Percentiles rank a stretch among this genome's conserved stretches.
Conservation (phyloP, 2,888 invertebrate species). For the Drosophila mulleri region DNA sequence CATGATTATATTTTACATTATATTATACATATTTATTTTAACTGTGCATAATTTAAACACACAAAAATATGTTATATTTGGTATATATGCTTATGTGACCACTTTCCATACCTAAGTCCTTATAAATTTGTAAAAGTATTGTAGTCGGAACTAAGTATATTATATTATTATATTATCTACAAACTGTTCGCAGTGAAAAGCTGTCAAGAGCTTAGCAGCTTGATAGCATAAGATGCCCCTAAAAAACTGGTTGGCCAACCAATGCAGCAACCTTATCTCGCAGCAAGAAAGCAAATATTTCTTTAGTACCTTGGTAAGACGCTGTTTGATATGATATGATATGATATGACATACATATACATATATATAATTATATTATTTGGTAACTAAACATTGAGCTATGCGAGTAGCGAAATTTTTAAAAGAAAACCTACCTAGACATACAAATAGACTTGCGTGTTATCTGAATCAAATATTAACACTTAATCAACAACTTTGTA, state of each 20-base stretch:
- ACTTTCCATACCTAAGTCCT: conserved; percentile 16
- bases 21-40: conserved; percentile 48
- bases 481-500: conserved; percentile 79
- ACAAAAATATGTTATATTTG: conserved; percentile 50
- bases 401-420: conserved; percentile 71
- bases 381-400: conserved; percentile 51
- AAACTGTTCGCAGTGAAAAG: conserved; percentile 26
- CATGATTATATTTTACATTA: conserved; percentile 36
- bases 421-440: conserved; percentile 46
- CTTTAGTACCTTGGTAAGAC: conserved; percentile 72
- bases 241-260: conserved; percentile 22
- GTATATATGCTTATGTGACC: conserved; percentile 27
- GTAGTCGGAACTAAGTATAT: conserved; percentile 39
- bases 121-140: conserved; percentile 48
- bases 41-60: conserved; percentile 54
- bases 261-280: conserved; percentile 46
- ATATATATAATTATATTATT: neutral
- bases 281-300: conserved; percentile 54
- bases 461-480: conserved; percentile 72
- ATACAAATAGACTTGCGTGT: conserved; percentile 63
- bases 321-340: conserved; percentile 41
- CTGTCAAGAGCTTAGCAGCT: conserved; percentile 55
- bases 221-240: conserved; percentile 46
- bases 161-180: conserved; percentile 24
- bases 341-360: neutral